Evolutionary conservation across 2,113 vertebrate genomes (phyloP).

Genomic region (Oncorhynchus tshawytscha): DNA sequence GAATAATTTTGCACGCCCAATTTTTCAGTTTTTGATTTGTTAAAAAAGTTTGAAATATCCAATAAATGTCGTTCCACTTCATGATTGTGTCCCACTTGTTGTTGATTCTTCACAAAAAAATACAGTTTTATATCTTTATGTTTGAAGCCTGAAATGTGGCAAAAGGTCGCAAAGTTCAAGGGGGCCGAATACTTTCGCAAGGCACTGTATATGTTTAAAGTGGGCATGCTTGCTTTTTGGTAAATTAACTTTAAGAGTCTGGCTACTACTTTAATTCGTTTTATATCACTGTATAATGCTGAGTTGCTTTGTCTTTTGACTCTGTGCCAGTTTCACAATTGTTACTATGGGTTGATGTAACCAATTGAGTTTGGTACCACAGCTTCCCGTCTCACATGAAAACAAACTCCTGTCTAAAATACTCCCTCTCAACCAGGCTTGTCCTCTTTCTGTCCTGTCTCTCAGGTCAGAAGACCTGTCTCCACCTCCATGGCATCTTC

Average conservation of each 20-base stretch:
- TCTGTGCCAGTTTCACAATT: neutral
- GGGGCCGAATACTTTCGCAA: too few relatives aligned
- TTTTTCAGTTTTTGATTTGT: too few relatives aligned
- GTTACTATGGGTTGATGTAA: neutral
- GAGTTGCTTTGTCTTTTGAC: neutral
- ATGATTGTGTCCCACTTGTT: too few relatives aligned
- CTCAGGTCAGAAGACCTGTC: slow-evolving; percentile 97
- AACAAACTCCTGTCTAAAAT: neutral
- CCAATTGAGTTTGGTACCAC: neutral
- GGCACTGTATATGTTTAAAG: neutral
- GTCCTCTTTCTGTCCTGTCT: slow-evolving; percentile 7
- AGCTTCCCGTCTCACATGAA: neutral
- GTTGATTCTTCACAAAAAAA: too few relatives aligned
- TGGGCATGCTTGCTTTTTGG: neutral
- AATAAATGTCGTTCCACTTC: too few relatives aligned
- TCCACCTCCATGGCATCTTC: slow-evolving; percentile 94
- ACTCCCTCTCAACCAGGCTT: neutral
- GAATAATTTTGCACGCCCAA: too few relatives aligned
- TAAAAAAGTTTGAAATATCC: too few relatives aligned
- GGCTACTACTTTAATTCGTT: neutral
- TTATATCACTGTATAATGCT: neutral
- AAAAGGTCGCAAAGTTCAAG: too few relatives aligned
- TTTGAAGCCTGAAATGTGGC: too few relatives aligned
- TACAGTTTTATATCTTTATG: too few relatives aligned
- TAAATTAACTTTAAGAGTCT: slow-evolving; percentile 4